Evolutionary conservation across 2,113 vertebrate species (phyloP).

Genomic region (Toxotes jaculatrix): DNA sequence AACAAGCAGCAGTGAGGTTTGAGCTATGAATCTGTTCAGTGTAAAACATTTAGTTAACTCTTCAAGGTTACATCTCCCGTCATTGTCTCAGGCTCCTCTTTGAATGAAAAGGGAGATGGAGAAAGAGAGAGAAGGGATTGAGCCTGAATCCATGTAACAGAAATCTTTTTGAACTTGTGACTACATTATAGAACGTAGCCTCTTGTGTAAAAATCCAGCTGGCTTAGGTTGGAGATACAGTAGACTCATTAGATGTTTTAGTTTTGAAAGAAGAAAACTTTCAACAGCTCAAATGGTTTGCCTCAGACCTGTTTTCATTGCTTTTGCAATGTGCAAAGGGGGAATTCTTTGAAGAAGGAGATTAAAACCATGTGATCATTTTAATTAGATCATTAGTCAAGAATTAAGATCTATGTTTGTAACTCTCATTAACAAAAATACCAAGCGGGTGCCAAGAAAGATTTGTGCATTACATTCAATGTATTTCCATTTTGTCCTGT

Average conservation of each 20-base stretch:
- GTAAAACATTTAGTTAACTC: constrained; percentile 71
- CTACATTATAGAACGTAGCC: constrained; percentile 66
- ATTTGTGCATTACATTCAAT: constrained; percentile 64
- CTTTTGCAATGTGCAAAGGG: constrained; percentile 64
- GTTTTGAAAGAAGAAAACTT: constrained; percentile 72
- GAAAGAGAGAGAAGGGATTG: constrained; percentile 35
- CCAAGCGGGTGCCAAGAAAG: constrained; percentile 70
- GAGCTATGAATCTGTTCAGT: constrained; percentile 56
- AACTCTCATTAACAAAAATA: constrained; percentile 81
- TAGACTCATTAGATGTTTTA: constrained; percentile 74
- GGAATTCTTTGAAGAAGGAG: constrained; percentile 79
- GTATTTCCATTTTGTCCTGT: constrained; percentile 32
- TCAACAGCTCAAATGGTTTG: constrained; percentile 65
- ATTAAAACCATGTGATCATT: constrained; percentile 85
- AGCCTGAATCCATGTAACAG: constrained; percentile 46
- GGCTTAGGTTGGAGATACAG: constrained; percentile 68
- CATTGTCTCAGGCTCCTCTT: constrained; percentile 29
- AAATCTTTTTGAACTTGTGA: constrained; percentile 75
- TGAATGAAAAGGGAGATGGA: constrained; percentile 23
- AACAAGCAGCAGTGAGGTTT: constrained; percentile 74
- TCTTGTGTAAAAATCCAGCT: constrained; percentile 72
- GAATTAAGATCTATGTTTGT: constrained; percentile 83
- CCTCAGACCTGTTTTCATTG: constrained; percentile 71
- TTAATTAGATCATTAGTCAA: constrained; percentile 86
- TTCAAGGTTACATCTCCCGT: constrained; percentile 57